These are phyloP conservation scores for Paramormyrops hopkinsi DNA, from an alignment of 2,797 vertebrate species.

Conservation along the genomic window DNA sequence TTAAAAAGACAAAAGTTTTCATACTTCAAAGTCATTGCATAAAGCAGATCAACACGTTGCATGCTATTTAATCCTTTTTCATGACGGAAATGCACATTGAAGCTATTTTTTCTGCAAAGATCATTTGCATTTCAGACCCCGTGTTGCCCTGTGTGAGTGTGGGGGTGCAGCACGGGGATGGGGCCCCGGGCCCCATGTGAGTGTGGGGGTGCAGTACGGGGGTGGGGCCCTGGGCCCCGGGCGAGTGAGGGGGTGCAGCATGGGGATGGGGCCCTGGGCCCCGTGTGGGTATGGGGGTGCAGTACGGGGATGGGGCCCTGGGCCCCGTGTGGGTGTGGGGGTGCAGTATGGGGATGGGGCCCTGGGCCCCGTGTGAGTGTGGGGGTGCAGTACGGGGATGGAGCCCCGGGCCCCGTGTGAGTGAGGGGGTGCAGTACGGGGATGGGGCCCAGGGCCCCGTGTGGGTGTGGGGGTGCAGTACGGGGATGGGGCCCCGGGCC, in stretches of 20 bases:
- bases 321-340: neutral
- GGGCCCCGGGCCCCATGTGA: neutral
- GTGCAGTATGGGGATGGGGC: neutral
- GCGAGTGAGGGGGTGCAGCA: neutral
- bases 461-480: neutral
- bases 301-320: neutral
- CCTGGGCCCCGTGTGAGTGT: neutral
- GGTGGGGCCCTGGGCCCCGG: neutral
- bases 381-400: neutral
- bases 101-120: neutral
- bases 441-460: neutral
- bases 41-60: neutral
- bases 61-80: neutral
- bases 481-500: neutral
- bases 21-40: neutral
- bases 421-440: neutral
- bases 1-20: neutral
- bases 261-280: no score
- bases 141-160: neutral
- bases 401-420: neutral
- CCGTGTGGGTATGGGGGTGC: no score
- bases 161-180: neutral
- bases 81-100: neutral
- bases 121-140: neutral
- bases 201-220: neutral